phyloP scores from a whole-genome alignment of 2,888 invertebrate genomes.

The Chydorus sphaericus region DNA sequence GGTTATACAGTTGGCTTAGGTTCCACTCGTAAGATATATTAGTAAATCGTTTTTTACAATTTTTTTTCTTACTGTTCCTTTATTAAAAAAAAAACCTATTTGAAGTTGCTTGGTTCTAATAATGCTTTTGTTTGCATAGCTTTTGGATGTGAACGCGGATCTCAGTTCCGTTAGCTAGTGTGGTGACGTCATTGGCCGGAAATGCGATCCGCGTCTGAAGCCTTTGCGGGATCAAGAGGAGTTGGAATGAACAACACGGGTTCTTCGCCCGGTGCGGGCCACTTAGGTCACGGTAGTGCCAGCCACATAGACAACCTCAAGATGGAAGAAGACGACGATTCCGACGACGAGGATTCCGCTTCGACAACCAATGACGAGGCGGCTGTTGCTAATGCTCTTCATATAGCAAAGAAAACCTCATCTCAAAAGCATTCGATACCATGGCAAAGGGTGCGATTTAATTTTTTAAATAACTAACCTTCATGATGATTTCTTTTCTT shows the following conservation, averaged over 20 bases:
- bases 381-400: conserved; percentile 38
- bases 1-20: background rate
- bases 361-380: conserved; percentile 33
- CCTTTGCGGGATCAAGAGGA: background rate
- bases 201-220: conserved; percentile 26
- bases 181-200: conserved; percentile 33
- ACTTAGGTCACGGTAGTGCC: background rate
- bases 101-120: no score
- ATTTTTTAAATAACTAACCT: conserved; percentile 25
- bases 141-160: conserved; percentile 23
- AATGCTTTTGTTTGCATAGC: background rate
- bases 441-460: conserved; percentile 46
- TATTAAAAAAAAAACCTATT: background rate
- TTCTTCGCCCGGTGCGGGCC: background rate
- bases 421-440: conserved; percentile 57
- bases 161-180: conserved; percentile 34
- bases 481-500: conserved; percentile 1
- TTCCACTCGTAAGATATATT: background rate
- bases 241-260: background rate
- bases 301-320: no score
- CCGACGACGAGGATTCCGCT: conserved; percentile 35
- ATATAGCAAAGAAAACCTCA: conserved; percentile 46
- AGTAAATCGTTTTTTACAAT: background rate
- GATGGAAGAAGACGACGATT: conserved; percentile 15
- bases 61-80: background rate